Base-by-base conservation (phyloP, 92 coral and sea anemone species). In the Palythoa heliodiscus region DNA sequence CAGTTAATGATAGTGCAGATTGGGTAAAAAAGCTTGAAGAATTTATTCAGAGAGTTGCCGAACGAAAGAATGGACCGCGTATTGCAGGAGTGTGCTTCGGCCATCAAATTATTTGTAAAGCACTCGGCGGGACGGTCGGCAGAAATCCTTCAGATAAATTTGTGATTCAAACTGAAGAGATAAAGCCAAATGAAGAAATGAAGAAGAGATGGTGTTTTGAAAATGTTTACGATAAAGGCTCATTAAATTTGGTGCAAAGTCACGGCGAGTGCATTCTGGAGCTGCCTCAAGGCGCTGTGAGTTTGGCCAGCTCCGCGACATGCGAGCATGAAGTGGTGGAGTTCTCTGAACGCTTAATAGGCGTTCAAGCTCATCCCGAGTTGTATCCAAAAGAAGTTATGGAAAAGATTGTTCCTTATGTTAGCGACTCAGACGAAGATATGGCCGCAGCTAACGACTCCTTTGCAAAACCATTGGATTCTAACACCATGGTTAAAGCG, bases 31-130 rank as follows among this genome's bases (percentile, higher is more conserved):
- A 83, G 78, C 79, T 92, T 23, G 86, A 88, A 54, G 69, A 77
- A 22, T 84, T 95, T 17, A 77, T 95, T 43, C 86, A 20, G 63
- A 73, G 87, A 5, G 50, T 87, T 48, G 88, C 89, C 2, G 76
- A 85, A 35, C 83, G 81, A 78, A 82, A 86, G 15, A 84, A 92
- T 25, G 76, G 87, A 1, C 92, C 94, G 3, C 89, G 92, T 4
- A 40, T 95, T 37, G 93, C 94, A 10, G 98, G 98, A 13, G 66
- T 92, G 8, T 95, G 98, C 71, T 95, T 95, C 50, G 98, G 98
- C 1, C 98, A 95, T 64, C 98, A 95, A 83, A 77, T 91, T 17
- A 84, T 93, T 24, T 87, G 93, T 5, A 92, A 86, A 35, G 95
- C 98, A 10, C 92, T 95, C 9, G 98, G 98, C 7, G 98, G 97